phyloP scores from a whole-genome alignment of 1,140 invertebrate genomes.

The Oedothorax gibbosus region DNA sequence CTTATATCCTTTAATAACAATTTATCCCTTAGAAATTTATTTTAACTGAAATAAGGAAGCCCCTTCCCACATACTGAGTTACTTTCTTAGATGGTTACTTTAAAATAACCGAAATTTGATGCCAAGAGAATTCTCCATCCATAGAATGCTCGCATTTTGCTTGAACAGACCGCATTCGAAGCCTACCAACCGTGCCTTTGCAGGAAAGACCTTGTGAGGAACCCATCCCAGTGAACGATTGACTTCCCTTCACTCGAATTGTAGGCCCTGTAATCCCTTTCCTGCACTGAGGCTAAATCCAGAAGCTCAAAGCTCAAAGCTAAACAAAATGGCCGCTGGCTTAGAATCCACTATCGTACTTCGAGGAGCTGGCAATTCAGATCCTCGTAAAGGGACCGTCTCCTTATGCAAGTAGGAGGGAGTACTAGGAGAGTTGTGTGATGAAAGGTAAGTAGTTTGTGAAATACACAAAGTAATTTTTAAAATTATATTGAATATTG shows the following conservation, averaged over 20 bases:
- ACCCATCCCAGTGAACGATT: slow-evolving; percentile 19
- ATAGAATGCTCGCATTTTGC: not conserved
- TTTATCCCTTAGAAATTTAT: no score
- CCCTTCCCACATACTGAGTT: no score
- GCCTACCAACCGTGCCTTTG: not conserved
- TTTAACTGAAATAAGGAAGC: no score
- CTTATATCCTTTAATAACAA: no score
- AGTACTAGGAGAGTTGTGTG: no score
- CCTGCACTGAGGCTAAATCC: slow-evolving; percentile 10
- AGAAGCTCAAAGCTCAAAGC: slow-evolving; percentile 43
- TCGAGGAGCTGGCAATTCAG: slow-evolving; percentile 5
- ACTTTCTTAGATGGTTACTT: no score
- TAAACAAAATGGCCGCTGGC: slow-evolving; percentile 49
- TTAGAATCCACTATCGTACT: slow-evolving; percentile 29
- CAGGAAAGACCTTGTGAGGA: not conserved
- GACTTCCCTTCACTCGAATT: slow-evolving; percentile 7
- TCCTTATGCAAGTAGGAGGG: not conserved
- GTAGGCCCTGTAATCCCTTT: slow-evolving; percentile 42
- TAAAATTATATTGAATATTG: no score
- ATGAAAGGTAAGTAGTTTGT: no score
- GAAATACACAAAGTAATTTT: no score
- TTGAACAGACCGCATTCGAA: slow-evolving; percentile 34
- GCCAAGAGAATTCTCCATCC: no score
- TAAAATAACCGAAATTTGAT: no score
- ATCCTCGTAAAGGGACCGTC: not conserved